Percentiles rank a stretch among this genome's conserved stretches.
Evolutionary conservation across 1,140 invertebrate genomes (phyloP).

Genomic region (Drosophila arawakana): DNA sequence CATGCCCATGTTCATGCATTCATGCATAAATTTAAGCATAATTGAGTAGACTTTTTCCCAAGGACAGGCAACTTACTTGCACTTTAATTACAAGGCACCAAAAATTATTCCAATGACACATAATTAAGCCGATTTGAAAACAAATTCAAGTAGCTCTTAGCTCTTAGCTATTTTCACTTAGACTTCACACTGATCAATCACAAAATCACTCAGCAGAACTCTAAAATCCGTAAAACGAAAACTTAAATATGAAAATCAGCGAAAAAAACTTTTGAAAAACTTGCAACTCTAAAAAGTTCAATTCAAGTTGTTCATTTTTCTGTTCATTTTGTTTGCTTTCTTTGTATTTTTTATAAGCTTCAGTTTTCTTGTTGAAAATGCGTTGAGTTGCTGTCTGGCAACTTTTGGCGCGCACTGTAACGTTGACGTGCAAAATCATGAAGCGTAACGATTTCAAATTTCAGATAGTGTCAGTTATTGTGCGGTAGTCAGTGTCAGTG

Average conservation of each 20-base stretch:
- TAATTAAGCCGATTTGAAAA: too few relatives aligned
- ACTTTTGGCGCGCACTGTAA: slow-evolving; percentile 20
- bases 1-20: slow-evolving; percentile 27
- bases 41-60: slow-evolving; percentile 35
- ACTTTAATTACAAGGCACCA: slow-evolving; percentile 20
- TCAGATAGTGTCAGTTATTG: slow-evolving; percentile 49
- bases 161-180: too few relatives aligned
- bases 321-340: too few relatives aligned
- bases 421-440: slow-evolving; percentile 65
- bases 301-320: neutral
- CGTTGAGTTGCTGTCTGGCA: neutral
- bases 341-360: neutral
- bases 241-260: too few relatives aligned
- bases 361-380: neutral
- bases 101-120: too few relatives aligned
- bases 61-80: slow-evolving; percentile 35
- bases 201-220: too few relatives aligned
- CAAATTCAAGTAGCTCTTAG: too few relatives aligned
- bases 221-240: too few relatives aligned
- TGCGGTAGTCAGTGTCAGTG: neutral
- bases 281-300: neutral
- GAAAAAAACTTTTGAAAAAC: too few relatives aligned
- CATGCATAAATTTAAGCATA: slow-evolving; percentile 49
- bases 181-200: too few relatives aligned
- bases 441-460: slow-evolving; percentile 66